phyloP scores from a whole-genome alignment of 2,797 vertebrate genomes.

The Discoglossus pictus region DNA sequence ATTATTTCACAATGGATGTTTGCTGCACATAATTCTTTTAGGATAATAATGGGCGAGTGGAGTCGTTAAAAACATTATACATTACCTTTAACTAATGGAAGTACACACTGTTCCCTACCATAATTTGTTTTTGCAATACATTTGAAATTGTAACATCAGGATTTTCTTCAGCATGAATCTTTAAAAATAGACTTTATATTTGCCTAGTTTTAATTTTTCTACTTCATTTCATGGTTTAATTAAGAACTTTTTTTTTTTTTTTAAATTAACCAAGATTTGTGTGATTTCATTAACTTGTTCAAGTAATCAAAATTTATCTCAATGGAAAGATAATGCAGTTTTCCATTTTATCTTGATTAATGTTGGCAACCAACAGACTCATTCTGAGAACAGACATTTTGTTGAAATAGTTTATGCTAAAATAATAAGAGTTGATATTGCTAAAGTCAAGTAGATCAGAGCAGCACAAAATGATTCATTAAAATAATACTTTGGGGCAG shows the following conservation, averaged over 20 bases:
- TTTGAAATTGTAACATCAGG: constrained; percentile 5
- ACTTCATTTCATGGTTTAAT: constrained; percentile 31
- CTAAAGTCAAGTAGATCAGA: constrained; percentile 29
- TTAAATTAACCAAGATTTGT: constrained; percentile 24
- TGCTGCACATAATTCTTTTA: no score
- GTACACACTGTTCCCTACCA: no score
- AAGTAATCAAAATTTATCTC: constrained; percentile 38
- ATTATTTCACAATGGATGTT: no score
- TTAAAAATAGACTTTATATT: constrained; percentile 27
- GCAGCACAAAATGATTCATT: constrained; percentile 37
- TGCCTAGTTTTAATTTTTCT: constrained; percentile 32
- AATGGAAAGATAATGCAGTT: constrained; percentile 33
- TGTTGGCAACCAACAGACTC: constrained; percentile 20
- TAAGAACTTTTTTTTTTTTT: constrained; percentile 5
- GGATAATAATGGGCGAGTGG: neutral
- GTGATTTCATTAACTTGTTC: constrained; percentile 40
- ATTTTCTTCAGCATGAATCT: constrained; percentile 5
- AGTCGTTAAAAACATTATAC: neutral
- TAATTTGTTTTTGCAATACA: constrained; percentile 7
- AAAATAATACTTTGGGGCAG: constrained; percentile 45
- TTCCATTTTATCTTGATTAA: constrained; percentile 36
- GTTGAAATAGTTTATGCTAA: constrained; percentile 20
- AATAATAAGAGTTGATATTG: constrained; percentile 30
- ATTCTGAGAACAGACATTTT: constrained; percentile 33
- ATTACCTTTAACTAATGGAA: neutral